phyloP scores from a whole-genome alignment of 1,140 invertebrate genomes.

The Thaumetopoea pityocampa region DNA sequence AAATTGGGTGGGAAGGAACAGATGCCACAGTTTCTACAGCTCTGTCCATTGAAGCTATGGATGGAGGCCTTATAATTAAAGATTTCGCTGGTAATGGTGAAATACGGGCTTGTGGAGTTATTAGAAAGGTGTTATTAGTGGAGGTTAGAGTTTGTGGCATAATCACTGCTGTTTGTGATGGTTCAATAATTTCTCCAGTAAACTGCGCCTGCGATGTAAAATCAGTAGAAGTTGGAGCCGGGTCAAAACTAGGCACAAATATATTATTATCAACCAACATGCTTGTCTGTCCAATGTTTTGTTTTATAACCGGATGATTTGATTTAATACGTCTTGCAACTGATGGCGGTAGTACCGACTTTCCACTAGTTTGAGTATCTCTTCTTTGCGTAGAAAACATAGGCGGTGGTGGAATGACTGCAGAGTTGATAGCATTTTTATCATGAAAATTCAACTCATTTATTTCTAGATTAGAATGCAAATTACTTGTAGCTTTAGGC shows the following conservation, averaged over 20 bases:
- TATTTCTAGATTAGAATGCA: too few relatives aligned
- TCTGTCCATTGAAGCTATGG: too few relatives aligned
- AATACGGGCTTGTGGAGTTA: too few relatives aligned
- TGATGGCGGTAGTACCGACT: conserved; percentile 55
- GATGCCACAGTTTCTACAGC: too few relatives aligned
- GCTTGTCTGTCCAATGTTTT: conserved; percentile 18
- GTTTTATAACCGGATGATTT: conserved; percentile 49
- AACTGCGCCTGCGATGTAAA: not conserved
- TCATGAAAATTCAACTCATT: not conserved
- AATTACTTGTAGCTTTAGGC: not conserved
- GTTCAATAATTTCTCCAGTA: too few relatives aligned
- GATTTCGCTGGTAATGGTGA: too few relatives aligned
- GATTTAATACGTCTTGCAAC: conserved; percentile 52
- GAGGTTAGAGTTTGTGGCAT: too few relatives aligned
- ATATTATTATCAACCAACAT: conserved; percentile 40
- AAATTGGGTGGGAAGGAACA: too few relatives aligned
- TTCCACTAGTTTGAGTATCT: conserved; percentile 35
- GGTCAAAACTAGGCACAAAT: conserved; percentile 38
- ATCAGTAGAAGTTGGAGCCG: not conserved
- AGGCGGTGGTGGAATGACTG: conserved; percentile 59
- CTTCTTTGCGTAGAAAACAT: conserved; percentile 48
- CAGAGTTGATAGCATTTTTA: not conserved
- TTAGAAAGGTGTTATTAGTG: too few relatives aligned
- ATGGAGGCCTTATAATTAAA: too few relatives aligned
- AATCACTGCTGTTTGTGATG: too few relatives aligned